These are phyloP conservation scores for Rhynchotus rufescens DNA, from an alignment of 2,797 vertebrate species.

Conservation along the genomic window DNA sequence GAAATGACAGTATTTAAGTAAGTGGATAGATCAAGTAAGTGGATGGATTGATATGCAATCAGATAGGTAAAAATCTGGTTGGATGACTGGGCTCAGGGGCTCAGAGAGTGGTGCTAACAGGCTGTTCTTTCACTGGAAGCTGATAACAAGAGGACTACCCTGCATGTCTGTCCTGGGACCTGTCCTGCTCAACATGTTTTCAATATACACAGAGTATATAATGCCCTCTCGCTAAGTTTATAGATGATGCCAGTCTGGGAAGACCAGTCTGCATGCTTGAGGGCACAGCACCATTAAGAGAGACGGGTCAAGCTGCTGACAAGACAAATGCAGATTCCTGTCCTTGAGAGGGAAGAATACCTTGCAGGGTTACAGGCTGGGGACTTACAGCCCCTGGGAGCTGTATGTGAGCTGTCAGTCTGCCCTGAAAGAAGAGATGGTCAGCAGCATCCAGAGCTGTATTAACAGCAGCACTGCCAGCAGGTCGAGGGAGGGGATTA, in stretches of 20 bases:
- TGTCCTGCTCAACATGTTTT: background rate
- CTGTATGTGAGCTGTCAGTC: background rate
- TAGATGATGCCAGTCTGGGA: background rate
- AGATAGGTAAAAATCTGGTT: background rate
- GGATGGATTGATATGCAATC: background rate
- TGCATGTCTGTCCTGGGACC: too few species aligned
- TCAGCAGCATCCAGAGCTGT: fast-evolving
- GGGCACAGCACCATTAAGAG: background rate
- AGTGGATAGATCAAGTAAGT: too few species aligned
- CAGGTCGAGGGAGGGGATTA: background rate
- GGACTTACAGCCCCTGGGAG: background rate
- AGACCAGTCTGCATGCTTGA: background rate
- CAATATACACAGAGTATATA: background rate
- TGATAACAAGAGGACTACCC: background rate
- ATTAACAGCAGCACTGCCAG: background rate
- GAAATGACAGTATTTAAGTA: too few species aligned
- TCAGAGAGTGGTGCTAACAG: too few species aligned
- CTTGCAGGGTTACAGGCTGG: background rate
- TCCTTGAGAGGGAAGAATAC: background rate
- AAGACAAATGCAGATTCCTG: background rate
- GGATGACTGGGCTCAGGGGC: too few species aligned
- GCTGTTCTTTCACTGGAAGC: background rate
- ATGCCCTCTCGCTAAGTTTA: background rate
- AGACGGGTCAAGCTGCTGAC: too few species aligned
- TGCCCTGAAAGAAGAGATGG: background rate